Conservation (phyloP, 2,888 invertebrate genomes). For the Melieria picta region DNA sequence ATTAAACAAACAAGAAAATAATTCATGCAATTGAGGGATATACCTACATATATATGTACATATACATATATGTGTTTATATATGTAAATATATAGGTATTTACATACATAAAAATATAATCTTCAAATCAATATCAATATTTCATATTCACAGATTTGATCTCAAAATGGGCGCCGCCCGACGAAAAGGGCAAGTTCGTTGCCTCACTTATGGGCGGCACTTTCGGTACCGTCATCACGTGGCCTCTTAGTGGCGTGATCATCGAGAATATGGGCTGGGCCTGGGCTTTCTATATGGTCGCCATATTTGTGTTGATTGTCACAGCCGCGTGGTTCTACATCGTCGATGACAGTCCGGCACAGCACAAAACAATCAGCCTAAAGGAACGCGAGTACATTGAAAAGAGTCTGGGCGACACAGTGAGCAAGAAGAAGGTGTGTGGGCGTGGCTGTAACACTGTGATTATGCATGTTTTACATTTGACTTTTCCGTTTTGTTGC, state of each 20-base stretch:
- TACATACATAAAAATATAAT: no score
- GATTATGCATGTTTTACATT: not conserved
- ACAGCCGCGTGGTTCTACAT: constrained; percentile 72
- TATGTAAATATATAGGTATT: no score
- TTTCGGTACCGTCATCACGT: constrained; percentile 75
- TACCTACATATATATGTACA: no score
- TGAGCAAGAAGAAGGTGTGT: constrained; percentile 70
- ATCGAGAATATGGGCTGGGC: constrained; percentile 75
- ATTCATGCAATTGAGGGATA: no score
- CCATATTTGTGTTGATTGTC: constrained; percentile 69
- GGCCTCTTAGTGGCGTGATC: constrained; percentile 74
- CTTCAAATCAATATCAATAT: no score
- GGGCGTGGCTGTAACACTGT: not conserved
- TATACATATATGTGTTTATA: no score
- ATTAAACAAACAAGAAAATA: no score
- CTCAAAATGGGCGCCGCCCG: constrained; percentile 78
- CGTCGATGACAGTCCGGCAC: constrained; percentile 73
- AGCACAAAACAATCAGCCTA: constrained; percentile 72
- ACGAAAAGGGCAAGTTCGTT: constrained; percentile 79
- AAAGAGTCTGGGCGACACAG: constrained; percentile 70
- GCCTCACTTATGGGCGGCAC: constrained; percentile 79
- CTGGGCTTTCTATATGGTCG: constrained; percentile 75
- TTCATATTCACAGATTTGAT: constrained; percentile 65
- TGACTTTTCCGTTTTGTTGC: not conserved
- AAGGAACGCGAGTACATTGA: constrained; percentile 74